phyloP scores from a whole-genome alignment of 35 echinoderm and acorn worm species.

The Holothuria glaberrima region DNA sequence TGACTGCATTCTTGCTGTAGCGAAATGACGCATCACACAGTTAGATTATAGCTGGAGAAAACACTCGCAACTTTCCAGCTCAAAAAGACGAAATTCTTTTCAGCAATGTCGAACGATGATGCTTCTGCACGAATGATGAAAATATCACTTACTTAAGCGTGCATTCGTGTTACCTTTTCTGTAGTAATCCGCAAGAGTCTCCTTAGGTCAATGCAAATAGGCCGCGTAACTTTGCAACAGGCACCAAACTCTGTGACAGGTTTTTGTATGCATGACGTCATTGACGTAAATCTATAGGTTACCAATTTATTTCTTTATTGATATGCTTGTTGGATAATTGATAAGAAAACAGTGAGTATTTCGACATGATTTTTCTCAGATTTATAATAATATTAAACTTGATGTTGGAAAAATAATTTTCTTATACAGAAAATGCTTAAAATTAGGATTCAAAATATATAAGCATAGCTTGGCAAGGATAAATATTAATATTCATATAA shows the following conservation, averaged over 20 bases:
- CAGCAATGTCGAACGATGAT: not conserved
- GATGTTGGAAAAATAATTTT: no score
- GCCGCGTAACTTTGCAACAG: constrained; percentile 55
- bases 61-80: not conserved
- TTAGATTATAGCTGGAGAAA: not conserved
- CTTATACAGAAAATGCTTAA: no score
- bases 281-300: constrained; percentile 5
- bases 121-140: not conserved
- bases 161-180: not conserved
- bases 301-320: not conserved
- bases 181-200: not conserved
- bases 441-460: no score
- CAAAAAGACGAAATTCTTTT: not conserved
- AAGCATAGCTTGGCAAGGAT: no score
- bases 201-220: constrained; percentile 14
- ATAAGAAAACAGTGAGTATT: no score
- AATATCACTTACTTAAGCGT: not conserved
- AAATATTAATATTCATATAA: no score
- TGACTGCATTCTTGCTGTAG: not conserved
- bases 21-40: constrained; percentile 28
- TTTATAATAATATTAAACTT: no score
- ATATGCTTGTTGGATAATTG: not conserved
- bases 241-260: constrained; percentile 44
- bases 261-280: constrained; percentile 17
- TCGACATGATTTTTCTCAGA: no score